A percentile compares a stretch with the other conserved stretches of the same genome.
These are phyloP conservation scores for Catajapyx aquilonaris DNA, from an alignment of 1,140 invertebrate species.

Conservation along the genomic window DNA sequence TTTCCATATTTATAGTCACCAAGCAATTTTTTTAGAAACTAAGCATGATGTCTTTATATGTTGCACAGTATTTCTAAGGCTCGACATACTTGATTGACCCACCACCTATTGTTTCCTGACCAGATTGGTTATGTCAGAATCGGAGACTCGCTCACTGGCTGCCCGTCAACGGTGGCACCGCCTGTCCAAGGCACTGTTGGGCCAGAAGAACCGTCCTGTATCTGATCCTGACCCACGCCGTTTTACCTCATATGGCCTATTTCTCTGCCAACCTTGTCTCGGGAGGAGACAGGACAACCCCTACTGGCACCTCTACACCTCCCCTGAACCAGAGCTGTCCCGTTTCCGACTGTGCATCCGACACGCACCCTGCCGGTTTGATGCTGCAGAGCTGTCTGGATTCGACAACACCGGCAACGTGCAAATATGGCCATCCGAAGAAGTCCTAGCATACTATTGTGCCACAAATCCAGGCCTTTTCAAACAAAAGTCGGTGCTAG, in stretches of 20 bases:
- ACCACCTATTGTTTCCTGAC: too few species aligned
- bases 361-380: constrained; percentile 33
- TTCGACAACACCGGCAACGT: constrained; percentile 85
- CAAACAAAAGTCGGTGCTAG: constrained; percentile 40
- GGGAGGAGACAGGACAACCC: constrained; percentile 9
- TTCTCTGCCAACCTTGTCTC: constrained; percentile 17
- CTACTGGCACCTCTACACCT: constrained; percentile 32
- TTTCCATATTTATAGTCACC: too few species aligned
- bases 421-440: constrained; percentile 76
- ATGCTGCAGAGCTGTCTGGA: constrained; percentile 33
- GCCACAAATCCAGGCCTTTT: constrained; percentile 42
- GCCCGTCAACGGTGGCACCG: constrained; percentile 44
- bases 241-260: constrained; percentile 31
- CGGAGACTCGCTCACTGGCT: too few species aligned
- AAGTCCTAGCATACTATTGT: constrained; percentile 53
- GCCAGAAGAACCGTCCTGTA: constrained; percentile 15
- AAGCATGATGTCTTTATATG: too few species aligned
- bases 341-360: constrained; percentile 31
- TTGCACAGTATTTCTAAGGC: too few species aligned
- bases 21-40: too few species aligned
- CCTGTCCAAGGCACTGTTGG: constrained; percentile 37
- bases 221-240: constrained; percentile 28
- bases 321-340: constrained; percentile 23
- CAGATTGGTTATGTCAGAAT: too few species aligned
- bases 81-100: too few species aligned